These are phyloP conservation scores for Pangasius krempfi DNA, from an alignment of 2,797 vertebrate species.

Conservation along the genomic window DNA sequence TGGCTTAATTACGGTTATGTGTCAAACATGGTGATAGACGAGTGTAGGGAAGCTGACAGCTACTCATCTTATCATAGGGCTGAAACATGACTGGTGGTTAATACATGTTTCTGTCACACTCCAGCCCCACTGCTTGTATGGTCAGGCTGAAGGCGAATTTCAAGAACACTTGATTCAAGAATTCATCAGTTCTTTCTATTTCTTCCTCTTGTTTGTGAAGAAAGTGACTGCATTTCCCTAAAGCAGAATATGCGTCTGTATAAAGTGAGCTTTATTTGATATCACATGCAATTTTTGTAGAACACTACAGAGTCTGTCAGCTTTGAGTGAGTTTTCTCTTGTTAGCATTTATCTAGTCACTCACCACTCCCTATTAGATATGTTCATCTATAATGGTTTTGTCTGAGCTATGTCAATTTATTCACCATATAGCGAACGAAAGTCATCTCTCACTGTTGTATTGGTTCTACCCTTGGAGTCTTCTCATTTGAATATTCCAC, in stretches of 20 bases:
- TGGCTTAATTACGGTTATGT: slow-evolving; percentile 51
- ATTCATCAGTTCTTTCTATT: neutral
- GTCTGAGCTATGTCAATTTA: neutral
- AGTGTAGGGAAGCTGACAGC: slow-evolving; percentile 28
- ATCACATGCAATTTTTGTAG: neutral
- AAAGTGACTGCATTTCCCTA: neutral
- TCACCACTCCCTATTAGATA: neutral
- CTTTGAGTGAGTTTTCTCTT: neutral
- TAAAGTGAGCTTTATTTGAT: neutral
- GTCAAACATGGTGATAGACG: slow-evolving; percentile 43
- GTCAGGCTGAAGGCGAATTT: neutral
- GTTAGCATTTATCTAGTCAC: slow-evolving; percentile 9
- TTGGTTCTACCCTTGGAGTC: slow-evolving; percentile 8
- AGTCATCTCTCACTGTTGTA: neutral
- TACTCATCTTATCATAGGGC: slow-evolving; percentile 15
- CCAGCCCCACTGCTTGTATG: neutral
- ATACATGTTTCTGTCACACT: neutral
- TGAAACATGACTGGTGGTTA: slow-evolving; percentile 8
- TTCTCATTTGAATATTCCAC: neutral
- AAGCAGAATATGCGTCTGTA: neutral
- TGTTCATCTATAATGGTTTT: neutral
- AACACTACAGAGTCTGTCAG: neutral
- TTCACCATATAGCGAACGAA: neutral
- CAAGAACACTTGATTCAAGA: neutral
- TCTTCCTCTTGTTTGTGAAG: neutral